phyloP scores from a whole-genome alignment of 2,113 vertebrate species.

The Limnothrissa miodon region DNA sequence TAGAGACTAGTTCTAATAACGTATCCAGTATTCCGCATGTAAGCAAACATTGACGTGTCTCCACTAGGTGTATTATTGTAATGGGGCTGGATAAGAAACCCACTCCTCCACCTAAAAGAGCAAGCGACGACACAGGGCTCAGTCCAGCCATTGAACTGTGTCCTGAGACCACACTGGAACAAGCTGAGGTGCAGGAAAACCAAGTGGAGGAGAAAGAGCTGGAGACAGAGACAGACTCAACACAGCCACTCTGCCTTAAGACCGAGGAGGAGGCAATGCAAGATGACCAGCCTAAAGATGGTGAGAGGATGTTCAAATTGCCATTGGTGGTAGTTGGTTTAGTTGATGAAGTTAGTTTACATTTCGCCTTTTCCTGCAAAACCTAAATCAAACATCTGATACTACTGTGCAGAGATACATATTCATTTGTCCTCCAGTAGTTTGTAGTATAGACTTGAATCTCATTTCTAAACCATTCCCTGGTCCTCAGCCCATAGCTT shows the following conservation, averaged over 20 bases:
- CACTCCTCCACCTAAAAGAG: constrained; percentile 68
- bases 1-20: not conserved
- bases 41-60: constrained; percentile 27
- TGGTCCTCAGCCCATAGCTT: not conserved
- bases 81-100: constrained; percentile 86
- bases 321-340: not conserved
- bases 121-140: constrained; percentile 51
- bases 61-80: constrained; percentile 83
- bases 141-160: constrained; percentile 34
- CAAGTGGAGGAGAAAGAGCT: constrained; percentile 5
- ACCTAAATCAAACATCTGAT: too few species aligned
- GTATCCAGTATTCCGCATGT: not conserved
- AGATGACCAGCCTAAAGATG: constrained; percentile 59
- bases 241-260: not conserved
- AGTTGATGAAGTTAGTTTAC: not conserved
- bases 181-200: constrained; percentile 40
- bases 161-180: constrained; percentile 26
- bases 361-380: not conserved
- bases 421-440: too few species aligned
- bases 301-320: constrained; percentile 46
- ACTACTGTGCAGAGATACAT: too few species aligned
- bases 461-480: not conserved
- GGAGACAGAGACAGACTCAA: constrained; percentile 28
- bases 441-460: too few species aligned
- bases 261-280: not conserved